Evolutionary conservation across 2,888 invertebrate genomes (phyloP).

Genomic region (Ypsolopha sequella): DNA sequence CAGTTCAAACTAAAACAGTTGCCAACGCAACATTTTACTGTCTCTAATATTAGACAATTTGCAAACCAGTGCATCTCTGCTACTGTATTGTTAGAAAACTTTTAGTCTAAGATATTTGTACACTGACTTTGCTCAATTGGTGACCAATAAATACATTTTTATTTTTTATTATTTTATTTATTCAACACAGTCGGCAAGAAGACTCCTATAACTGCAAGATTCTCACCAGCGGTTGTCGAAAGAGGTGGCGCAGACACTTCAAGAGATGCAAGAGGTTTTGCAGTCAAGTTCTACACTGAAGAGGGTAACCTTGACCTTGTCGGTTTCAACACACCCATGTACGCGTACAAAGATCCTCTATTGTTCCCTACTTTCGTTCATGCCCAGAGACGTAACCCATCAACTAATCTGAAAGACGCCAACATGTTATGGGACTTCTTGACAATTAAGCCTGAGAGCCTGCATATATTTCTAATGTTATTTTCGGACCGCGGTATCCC

Average conservation of each 20-base stretch:
- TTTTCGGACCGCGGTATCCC: constrained; percentile 92
- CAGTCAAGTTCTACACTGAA: constrained; percentile 91
- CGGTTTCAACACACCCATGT: constrained; percentile 90
- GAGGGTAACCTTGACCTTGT: constrained; percentile 92
- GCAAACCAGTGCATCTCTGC: too few species aligned
- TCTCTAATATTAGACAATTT: too few species aligned
- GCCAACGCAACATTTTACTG: too few species aligned
- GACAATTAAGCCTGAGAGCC: constrained; percentile 83
- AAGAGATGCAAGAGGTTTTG: constrained; percentile 90
- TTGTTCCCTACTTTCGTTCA: constrained; percentile 92
- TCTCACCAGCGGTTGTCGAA: constrained; percentile 86
- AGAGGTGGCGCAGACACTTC: constrained; percentile 88
- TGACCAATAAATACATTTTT: too few species aligned
- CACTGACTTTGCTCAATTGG: too few species aligned
- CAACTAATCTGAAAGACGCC: constrained; percentile 84
- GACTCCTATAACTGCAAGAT: constrained; percentile 82
- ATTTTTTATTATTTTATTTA: too few species aligned
- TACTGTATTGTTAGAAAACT: too few species aligned
- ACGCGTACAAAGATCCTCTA: constrained; percentile 88
- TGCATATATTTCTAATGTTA: constrained; percentile 85
- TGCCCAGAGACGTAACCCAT: constrained; percentile 93
- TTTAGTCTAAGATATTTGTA: too few species aligned
- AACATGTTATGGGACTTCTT: constrained; percentile 96
- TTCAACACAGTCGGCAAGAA: constrained; percentile 80
- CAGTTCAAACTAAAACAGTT: too few species aligned